Evolutionary conservation across 2,113 vertebrate genomes (phyloP), one percentile per base, ranked within the genome.

Genomic region (Propithecus coquereli): DNA sequence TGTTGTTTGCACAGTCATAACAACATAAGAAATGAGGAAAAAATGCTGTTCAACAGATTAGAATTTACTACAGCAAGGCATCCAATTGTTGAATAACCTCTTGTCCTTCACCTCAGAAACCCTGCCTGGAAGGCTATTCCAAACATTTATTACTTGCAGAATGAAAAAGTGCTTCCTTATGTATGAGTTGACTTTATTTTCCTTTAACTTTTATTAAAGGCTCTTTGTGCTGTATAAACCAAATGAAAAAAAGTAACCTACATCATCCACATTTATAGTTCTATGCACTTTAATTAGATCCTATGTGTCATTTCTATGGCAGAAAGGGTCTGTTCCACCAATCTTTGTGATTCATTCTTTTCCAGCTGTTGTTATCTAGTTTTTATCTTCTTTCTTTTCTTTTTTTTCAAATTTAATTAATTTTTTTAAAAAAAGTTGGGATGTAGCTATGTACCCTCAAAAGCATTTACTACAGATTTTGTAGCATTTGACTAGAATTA

Each of bases 151-250:
- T 93, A 73, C 45, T 92, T 73, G 40, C 32, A 90, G 81, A 96
- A 94, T 68, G 68, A 94, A 94, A 86, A 92, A 96, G 12, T 43
- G 52, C n/a, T 94, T 97, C 14, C 22, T 95, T 82, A 84, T 37
- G 74, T 80, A 70, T 66, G 45, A 63, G 57, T n/a, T 50, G 80
- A 96, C 87, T 8, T 37, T 65, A 84, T 87, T 96, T 94, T 59
- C 76, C 83, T 85, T 93, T 87, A 84, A 81, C 45, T 94, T 93
- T 68, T 40, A 84, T 47, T 71, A 90, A 97, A 96, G 23, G 5
- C 40, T 96, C n/a, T 71, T 94, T 88, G 34, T 94, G 92, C 57
- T 74, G 25, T 10, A n/a, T n/a, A 45, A 76, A 34, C 16, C 89
- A 27, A 94, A 47, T 84, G 95, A 71, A 90, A 74, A 74, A 85